A percentile compares a stretch with the other conserved stretches of the same genome.
Conservation (phyloP, 2,888 invertebrate species). For the Apamea sordens region DNA sequence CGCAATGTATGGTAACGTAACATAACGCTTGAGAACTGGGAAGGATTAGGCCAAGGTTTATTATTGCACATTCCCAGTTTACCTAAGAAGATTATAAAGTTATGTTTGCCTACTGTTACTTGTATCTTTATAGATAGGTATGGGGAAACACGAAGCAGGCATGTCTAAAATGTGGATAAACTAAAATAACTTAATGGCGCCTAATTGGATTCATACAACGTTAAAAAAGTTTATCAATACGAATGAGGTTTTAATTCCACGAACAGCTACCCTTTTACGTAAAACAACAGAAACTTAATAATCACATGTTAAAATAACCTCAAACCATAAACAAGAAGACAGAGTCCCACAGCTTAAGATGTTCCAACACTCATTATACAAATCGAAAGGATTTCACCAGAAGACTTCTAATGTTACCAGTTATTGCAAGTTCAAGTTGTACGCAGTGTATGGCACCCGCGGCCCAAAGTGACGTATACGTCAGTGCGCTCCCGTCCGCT, state of each 20-base stretch:
- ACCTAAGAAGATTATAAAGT: conserved; percentile 36
- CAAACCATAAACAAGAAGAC: not conserved
- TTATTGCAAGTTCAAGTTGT: conserved; percentile 64
- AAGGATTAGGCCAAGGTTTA: conserved; percentile 46
- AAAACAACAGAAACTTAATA: conserved; percentile 7
- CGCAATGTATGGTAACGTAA: conserved; percentile 28
- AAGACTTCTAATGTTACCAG: conserved; percentile 54
- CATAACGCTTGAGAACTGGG: conserved; percentile 16
- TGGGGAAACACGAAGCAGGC: not conserved
- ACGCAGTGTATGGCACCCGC: conserved; percentile 76
- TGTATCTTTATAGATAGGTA: not conserved
- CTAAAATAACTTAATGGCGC: not conserved
- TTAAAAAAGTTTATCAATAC: not conserved
- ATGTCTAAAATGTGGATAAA: not conserved
- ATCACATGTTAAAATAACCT: conserved; percentile 1
- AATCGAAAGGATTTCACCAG: conserved; percentile 38
- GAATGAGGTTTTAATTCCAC: conserved; percentile 16
- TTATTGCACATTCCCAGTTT: conserved; percentile 34
- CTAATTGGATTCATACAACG: not conserved
- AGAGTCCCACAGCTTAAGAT: conserved; percentile 9
- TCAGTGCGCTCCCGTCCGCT: conserved; percentile 80
- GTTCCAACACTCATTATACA: conserved; percentile 38
- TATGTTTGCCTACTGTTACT: conserved; percentile 7
- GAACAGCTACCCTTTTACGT: not conserved
- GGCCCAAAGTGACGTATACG: conserved; percentile 75